These are phyloP conservation scores for Leptocoma aspasia DNA, from an alignment of 2,113 vertebrate genomes.

Conservation along the genomic window DNA sequence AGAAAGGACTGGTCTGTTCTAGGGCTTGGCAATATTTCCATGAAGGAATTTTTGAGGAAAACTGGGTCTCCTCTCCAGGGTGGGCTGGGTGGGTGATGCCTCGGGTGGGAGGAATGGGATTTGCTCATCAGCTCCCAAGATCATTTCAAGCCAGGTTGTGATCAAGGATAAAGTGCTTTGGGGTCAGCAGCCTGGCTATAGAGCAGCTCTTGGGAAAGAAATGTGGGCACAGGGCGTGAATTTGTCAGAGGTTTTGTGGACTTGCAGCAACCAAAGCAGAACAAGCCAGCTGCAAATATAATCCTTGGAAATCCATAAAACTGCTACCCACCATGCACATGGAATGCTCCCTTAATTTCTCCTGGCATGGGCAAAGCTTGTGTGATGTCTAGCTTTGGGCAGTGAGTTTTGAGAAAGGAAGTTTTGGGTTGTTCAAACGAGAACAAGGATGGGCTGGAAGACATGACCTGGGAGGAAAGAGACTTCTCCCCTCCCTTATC, in stretches of 20 bases:
- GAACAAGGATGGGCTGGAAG: neutral
- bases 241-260: fast-evolving
- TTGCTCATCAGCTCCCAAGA: neutral
- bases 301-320: fast-evolving
- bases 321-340: fast-evolving
- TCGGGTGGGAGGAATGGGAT: neutral
- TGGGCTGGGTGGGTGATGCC: neutral
- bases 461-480: neutral
- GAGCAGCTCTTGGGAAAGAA: neutral
- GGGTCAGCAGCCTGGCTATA: neutral
- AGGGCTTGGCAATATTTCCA: neutral
- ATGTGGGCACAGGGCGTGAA: fast-evolving
- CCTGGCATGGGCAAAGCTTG: neutral
- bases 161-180: neutral
- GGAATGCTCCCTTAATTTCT: neutral
- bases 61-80: fast-evolving
- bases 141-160: neutral
- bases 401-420: neutral
- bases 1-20: neutral
- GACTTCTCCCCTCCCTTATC: neutral
- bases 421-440: neutral
- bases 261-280: neutral
- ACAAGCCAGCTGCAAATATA: neutral
- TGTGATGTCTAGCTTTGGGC: neutral
- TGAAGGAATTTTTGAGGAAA: neutral